Conservation (phyloP, 2,888 invertebrate genomes). For the Philereme vetulata region DNA sequence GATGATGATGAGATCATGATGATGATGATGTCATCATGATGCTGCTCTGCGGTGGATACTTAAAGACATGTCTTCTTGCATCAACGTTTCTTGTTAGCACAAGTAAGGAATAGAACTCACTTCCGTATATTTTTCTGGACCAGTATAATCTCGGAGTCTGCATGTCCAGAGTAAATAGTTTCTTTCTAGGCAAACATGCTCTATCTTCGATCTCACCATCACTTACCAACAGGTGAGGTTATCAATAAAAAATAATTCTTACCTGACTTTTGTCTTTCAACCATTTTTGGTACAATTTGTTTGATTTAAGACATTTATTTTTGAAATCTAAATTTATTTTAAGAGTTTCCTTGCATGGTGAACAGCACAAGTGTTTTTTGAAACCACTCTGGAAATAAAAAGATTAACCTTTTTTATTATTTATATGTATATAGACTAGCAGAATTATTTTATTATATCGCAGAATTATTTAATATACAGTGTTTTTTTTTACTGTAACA, state of each 20-base stretch:
- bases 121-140: too few species aligned
- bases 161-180: too few species aligned
- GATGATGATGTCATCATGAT: background rate
- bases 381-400: conserved; percentile 1
- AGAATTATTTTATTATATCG: too few species aligned
- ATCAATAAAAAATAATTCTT: background rate
- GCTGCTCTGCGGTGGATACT: background rate
- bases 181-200: too few species aligned
- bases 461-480: too few species aligned
- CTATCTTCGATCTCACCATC: too few species aligned
- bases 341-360: conserved; percentile 4
- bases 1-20: background rate
- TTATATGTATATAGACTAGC: too few species aligned
- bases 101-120: too few species aligned
- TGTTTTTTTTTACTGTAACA: too few species aligned
- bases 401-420: too few species aligned
- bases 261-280: background rate
- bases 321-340: conserved; percentile 1
- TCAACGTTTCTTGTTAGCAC: background rate
- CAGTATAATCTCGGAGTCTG: too few species aligned
- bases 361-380: background rate
- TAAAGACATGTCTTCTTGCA: background rate
- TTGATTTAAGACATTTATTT: conserved; percentile 7
- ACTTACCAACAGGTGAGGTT: too few species aligned
- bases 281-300: conserved; percentile 7